Percentiles rank a stretch among this genome's conserved stretches.
Evolutionary conservation across 2,888 invertebrate genomes (phyloP).

Genomic region (Baronia brevicornis): DNA sequence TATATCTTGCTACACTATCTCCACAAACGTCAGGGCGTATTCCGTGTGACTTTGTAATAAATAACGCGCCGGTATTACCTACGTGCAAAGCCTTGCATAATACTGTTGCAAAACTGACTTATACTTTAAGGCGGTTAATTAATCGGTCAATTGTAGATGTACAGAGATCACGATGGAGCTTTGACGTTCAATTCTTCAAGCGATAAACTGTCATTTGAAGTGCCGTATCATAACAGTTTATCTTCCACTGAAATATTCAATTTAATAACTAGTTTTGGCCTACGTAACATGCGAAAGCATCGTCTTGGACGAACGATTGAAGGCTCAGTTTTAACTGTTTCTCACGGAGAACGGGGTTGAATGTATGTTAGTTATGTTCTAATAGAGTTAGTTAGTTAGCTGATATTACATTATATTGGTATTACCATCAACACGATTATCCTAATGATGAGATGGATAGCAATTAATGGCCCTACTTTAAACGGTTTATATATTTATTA

Average conservation of each 20-base stretch:
- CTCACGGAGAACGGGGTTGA: too few relatives aligned
- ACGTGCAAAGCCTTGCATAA: conserved; percentile 2
- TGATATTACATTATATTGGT: conserved; percentile 47
- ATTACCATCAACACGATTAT: conserved; percentile 50
- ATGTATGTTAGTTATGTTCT: too few relatives aligned
- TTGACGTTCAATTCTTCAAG: not conserved
- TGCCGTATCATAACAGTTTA: conserved; percentile 1
- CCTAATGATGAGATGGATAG: conserved; percentile 32
- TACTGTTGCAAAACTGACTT: conserved; percentile 8
- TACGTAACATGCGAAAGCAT: conserved; percentile 13
- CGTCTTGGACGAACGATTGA: conserved; percentile 15
- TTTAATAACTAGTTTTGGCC: conserved; percentile 14
- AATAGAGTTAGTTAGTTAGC: conserved; percentile 47
- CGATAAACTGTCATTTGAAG: conserved; percentile 1
- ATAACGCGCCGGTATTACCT: conserved; percentile 12
- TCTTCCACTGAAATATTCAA: conserved; percentile 11
- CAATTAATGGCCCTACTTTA: too few relatives aligned
- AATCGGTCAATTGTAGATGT: conserved; percentile 14
- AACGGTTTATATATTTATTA: too few relatives aligned
- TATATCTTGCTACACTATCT: conserved; percentile 11
- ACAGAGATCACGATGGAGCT: conserved; percentile 2
- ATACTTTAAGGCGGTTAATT: conserved; percentile 13
- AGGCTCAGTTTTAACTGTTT: too few relatives aligned
- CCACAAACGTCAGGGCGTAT: conserved; percentile 12
- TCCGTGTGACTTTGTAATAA: conserved; percentile 17